phyloP scores from a whole-genome alignment of 2,797 vertebrate species.

The Gallinago nigripennis region DNA sequence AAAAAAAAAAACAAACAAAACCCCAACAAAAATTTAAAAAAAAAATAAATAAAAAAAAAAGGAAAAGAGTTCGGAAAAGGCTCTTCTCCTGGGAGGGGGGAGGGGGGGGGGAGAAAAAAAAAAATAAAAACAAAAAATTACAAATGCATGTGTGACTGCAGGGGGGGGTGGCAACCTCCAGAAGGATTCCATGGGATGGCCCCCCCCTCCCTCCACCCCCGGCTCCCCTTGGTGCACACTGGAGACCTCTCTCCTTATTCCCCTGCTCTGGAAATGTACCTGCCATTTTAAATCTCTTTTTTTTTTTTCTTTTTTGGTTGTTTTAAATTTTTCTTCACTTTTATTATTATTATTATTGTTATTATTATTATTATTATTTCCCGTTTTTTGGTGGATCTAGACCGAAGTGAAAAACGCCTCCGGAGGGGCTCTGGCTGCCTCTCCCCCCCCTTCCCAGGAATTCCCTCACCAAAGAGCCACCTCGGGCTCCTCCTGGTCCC shows the following conservation, averaged over 20 bases:
- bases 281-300: neutral
- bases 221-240: constrained; percentile 30
- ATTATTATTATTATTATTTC: constrained; percentile 25
- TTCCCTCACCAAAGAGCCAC: neutral
- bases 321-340: no score
- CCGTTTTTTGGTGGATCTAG: neutral
- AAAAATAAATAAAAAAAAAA: neutral
- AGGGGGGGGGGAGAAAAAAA: no score
- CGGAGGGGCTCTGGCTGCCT: neutral
- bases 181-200: neutral
- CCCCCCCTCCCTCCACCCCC: neutral
- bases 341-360: neutral
- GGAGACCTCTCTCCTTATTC: neutral
- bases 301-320: no score
- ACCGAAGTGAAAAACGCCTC: neutral
- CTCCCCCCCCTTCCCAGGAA: neutral
- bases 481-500: neutral
- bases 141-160: neutral
- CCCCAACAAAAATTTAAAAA: neutral
- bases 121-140: no score
- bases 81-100: neutral
- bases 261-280: neutral
- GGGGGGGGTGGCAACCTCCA: neutral
- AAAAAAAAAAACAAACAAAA: neutral
- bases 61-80: neutral